Conservation (phyloP, 1,140 invertebrate genomes). For the Rhynchophorus ferrugineus region DNA sequence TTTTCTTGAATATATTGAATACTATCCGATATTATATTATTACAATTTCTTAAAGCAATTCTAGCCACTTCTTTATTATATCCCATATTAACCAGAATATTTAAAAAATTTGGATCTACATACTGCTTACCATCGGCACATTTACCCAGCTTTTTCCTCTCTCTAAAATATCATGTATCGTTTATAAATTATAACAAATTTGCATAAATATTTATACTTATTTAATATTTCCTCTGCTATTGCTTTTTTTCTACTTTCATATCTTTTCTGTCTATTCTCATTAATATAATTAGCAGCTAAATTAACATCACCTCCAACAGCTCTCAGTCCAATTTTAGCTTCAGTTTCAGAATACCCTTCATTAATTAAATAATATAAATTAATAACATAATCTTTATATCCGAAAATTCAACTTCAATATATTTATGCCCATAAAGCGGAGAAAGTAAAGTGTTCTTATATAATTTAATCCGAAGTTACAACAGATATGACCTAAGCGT, state of each 20-base stretch:
- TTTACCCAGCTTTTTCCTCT: slow-evolving; percentile 41
- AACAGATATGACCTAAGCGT: too few species aligned
- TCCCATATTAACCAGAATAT: slow-evolving; percentile 59
- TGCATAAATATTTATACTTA: too few species aligned
- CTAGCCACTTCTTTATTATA: slow-evolving; percentile 49
- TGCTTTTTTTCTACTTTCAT: slow-evolving; percentile 45
- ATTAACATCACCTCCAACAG: slow-evolving; percentile 51
- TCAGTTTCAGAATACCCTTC: slow-evolving; percentile 56
- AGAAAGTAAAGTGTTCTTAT: too few species aligned
- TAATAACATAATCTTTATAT: too few species aligned
- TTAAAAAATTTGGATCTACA: slow-evolving; percentile 47
- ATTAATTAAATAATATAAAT: too few species aligned
- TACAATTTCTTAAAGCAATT: slow-evolving; percentile 52
- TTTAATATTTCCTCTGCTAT: slow-evolving; percentile 46
- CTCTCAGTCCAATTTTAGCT: slow-evolving; percentile 57
- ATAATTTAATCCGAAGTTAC: too few species aligned
- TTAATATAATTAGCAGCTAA: slow-evolving; percentile 57
- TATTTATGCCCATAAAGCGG: too few species aligned
- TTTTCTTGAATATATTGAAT: slow-evolving; percentile 56
- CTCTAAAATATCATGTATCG: too few species aligned
- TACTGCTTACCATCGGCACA: slow-evolving; percentile 46
- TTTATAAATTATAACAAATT: too few species aligned
- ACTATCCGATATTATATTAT: slow-evolving; percentile 60
- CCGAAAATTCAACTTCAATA: too few species aligned
- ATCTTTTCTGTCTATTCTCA: slow-evolving; percentile 46